Base-by-base conservation (phyloP, 2,797 vertebrate species). In the Pelodytes ibericus region DNA sequence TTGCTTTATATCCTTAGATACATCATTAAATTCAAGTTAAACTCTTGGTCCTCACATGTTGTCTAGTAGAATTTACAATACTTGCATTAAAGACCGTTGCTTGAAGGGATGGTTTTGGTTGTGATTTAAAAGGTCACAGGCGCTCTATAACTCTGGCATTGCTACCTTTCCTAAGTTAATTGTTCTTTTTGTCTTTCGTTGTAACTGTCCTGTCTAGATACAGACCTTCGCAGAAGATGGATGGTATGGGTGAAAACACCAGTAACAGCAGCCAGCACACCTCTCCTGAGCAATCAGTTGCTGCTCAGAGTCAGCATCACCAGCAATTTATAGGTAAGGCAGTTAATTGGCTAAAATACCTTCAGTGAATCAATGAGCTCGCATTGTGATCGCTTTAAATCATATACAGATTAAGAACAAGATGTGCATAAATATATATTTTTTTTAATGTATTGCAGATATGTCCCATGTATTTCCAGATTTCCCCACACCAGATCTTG, bases 261-360 rank as follows among this genome's bases (percentile, higher is more conserved):
- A 88, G 92, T 36, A 93, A 92, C 5, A 90, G 92, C 77, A 92
- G 88, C 78, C 91, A 93, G 47, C 93, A 96, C 81, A 83, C 91
- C 15, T 92, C 95, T 0, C 93, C 96, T 0, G 97, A 99, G 87
- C 96, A 97, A 76, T 95, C 95, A 0, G 91, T 96, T 58, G 96
- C 95, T 0, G 92, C 95, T 3, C 98, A 99, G 83, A 96, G 94
- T 82, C 97, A 99, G 70, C 96, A 98, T 71, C 97, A 99, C 85
- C 97, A 97, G 89, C 98, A 99, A 81, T 99, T 96, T 88, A 97
- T 99, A 29, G 95, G 97, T 99, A 88, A 93, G 6, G 25, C 20
- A 53, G 8, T 20, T 11, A 25, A 44, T 2, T 3, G 13, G 41
- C 13, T 36, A 13, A 5, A 13, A 36, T 5, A 36, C 13, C 33